A percentile compares a stretch with the other conserved stretches of the same genome.
phyloP scores from a whole-genome alignment of 2,888 invertebrate species.

The Pharmacophagus antenor region DNA sequence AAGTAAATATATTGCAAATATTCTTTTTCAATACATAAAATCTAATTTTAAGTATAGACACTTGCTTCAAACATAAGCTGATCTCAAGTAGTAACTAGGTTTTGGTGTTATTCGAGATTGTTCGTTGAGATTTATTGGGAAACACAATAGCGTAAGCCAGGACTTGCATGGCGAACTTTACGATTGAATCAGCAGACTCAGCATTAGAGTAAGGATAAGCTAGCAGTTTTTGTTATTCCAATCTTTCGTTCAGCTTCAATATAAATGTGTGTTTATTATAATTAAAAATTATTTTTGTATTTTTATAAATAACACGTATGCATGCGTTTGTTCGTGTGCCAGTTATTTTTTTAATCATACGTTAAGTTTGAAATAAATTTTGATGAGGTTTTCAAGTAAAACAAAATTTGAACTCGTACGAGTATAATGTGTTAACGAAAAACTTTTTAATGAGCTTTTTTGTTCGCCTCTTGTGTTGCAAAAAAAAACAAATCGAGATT shows the following conservation, averaged over 20 bases:
- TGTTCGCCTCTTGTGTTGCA: conserved; percentile 2
- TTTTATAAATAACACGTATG: neutral
- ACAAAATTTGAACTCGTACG: conserved; percentile 10
- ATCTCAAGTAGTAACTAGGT: neutral
- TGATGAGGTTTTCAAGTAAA: conserved; percentile 17
- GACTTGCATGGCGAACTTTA: neutral
- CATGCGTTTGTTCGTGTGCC: neutral
- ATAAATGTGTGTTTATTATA: no score
- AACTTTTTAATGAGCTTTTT: conserved; percentile 23
- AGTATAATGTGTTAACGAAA: conserved; percentile 11
- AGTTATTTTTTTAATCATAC: conserved; percentile 6
- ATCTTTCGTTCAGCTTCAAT: no score
- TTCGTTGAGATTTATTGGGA: neutral
- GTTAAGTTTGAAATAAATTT: conserved; percentile 13
- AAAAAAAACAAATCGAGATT: neutral
- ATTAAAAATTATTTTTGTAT: no score
- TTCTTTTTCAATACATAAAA: no score
- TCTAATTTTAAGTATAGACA: neutral
- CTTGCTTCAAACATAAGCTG: no score
- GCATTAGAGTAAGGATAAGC: neutral
- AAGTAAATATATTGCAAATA: neutral
- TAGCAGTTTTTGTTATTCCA: no score
- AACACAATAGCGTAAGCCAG: neutral
- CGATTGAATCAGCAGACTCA: neutral
- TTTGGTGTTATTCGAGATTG: neutral